Evolutionary conservation across 1,140 invertebrate species (phyloP).

Genomic region (Drosophila nigrodunni): DNA sequence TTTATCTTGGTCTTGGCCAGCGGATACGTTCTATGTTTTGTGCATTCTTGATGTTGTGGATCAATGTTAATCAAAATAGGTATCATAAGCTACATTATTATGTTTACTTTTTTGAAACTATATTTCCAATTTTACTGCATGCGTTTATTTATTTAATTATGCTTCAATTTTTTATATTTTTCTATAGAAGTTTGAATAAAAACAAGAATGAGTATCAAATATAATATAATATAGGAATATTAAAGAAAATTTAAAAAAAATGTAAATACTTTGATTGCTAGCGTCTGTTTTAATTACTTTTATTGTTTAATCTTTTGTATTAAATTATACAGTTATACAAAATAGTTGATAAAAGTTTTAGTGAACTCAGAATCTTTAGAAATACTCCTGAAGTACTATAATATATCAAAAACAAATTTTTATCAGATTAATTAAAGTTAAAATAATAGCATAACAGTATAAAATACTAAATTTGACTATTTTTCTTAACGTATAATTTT

Average conservation of each 20-base stretch:
- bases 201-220: too few relatives aligned
- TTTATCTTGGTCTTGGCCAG: conserved; percentile 51
- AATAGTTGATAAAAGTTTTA: neutral
- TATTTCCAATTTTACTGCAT: neutral
- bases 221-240: too few relatives aligned
- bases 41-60: conserved; percentile 84
- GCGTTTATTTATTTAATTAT: too few relatives aligned
- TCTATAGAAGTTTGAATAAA: neutral
- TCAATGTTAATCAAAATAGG: conserved; percentile 74
- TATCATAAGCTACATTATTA: conserved; percentile 57
- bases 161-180: neutral
- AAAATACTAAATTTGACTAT: neutral
- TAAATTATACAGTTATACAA: neutral
- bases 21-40: conserved; percentile 54
- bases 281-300: too few relatives aligned
- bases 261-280: too few relatives aligned
- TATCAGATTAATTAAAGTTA: too few relatives aligned
- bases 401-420: too few relatives aligned
- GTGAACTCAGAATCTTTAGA: too few relatives aligned
- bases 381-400: too few relatives aligned
- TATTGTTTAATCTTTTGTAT: too few relatives aligned
- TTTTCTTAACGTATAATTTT: neutral
- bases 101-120: neutral
- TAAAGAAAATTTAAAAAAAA: too few relatives aligned
- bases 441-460: too few relatives aligned